phyloP scores from a whole-genome alignment of 2,888 invertebrate species.

The Polyploca ridens region DNA sequence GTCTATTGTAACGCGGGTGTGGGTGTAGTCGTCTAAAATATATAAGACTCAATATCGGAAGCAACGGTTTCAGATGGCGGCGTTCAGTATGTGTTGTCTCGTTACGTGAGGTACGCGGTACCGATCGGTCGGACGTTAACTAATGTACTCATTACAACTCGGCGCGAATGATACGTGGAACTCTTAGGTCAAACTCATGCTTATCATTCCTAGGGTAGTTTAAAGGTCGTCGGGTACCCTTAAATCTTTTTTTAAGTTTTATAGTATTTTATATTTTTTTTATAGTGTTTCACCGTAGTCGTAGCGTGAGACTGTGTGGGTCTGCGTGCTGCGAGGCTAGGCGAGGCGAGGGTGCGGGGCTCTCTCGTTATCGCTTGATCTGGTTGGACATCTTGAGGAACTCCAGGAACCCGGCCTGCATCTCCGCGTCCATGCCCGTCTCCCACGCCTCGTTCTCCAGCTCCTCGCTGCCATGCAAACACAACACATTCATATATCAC shows the following conservation, averaged over 20 bases:
- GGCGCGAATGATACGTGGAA: constrained; percentile 29
- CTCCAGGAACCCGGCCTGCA: constrained; percentile 80
- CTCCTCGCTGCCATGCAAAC: constrained; percentile 63
- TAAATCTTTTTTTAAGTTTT: constrained; percentile 74
- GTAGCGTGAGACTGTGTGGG: constrained; percentile 46
- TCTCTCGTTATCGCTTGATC: constrained; percentile 74
- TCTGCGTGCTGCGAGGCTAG: constrained; percentile 58
- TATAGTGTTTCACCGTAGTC: constrained; percentile 61
- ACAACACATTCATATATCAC: constrained; percentile 18
- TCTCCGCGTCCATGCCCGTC: constrained; percentile 81
- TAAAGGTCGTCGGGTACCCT: constrained; percentile 48
- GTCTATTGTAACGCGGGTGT: constrained; percentile 8
- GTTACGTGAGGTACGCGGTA: background rate
- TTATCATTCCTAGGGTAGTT: constrained; percentile 30
- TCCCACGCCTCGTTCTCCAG: constrained; percentile 81
- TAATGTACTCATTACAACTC: constrained; percentile 21
- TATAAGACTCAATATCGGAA: background rate
- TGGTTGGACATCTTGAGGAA: constrained; percentile 82
- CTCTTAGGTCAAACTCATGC: constrained; percentile 32
- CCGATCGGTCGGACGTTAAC: constrained; percentile 1
- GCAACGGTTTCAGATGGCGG: constrained; percentile 5
- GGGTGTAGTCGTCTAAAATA: constrained; percentile 6
- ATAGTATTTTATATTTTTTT: constrained; percentile 69
- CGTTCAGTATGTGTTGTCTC: background rate
- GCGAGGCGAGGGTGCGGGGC: constrained; percentile 39